Evolutionary conservation across 1,140 invertebrate genomes (phyloP).

Genomic region (Drosophila athabasca): DNA sequence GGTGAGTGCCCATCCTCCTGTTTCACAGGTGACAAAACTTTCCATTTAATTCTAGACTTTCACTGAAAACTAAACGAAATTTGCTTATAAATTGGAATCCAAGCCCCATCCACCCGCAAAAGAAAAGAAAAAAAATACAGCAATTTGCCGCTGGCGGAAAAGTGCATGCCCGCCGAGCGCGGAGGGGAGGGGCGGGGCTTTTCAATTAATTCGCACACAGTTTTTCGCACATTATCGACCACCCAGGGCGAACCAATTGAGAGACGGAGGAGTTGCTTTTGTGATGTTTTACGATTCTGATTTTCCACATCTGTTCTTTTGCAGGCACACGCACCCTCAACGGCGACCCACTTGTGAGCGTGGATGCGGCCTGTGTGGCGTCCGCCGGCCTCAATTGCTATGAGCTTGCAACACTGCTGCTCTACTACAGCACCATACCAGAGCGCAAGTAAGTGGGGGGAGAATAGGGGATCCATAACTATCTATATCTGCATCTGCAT

Average conservation of each 20-base stretch:
- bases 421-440: constrained; percentile 86
- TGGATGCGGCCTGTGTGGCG: constrained; percentile 84
- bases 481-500: constrained; percentile 39
- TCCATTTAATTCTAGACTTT: constrained; percentile 82
- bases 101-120: constrained; percentile 42
- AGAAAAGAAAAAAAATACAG: too few relatives aligned
- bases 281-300: constrained; percentile 25
- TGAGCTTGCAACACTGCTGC: constrained; percentile 85
- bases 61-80: constrained; percentile 56
- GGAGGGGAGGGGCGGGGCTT: constrained; percentile 30
- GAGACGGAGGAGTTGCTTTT: constrained; percentile 35
- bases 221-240: constrained; percentile 80
- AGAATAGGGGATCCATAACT: constrained; percentile 6
- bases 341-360: constrained; percentile 85
- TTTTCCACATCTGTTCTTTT: constrained; percentile 12
- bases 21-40: constrained; percentile 57
- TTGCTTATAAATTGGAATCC: constrained; percentile 72
- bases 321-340: constrained; percentile 83
- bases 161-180: constrained; percentile 16
- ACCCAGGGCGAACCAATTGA: constrained; percentile 71
- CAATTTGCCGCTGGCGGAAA: constrained; percentile 56
- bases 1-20: constrained; percentile 77
- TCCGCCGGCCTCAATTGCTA: constrained; percentile 85
- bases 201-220: constrained; percentile 78
- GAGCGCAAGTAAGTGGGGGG: constrained; percentile 84